These are phyloP conservation scores for Brotula barbata DNA, from an alignment of 2,797 vertebrate species.

Conservation along the genomic window DNA sequence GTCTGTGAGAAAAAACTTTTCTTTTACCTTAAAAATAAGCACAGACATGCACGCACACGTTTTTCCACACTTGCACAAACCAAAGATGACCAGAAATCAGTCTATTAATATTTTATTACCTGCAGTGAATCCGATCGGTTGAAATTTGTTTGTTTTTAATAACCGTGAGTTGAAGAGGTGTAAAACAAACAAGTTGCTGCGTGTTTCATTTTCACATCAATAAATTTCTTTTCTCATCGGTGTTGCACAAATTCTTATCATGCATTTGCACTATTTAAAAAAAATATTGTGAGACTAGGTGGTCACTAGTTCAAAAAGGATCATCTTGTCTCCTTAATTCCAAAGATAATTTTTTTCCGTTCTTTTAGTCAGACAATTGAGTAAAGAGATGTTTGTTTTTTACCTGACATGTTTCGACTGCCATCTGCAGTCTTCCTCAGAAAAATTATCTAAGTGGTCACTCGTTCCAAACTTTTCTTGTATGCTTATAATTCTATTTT, in stretches of 20 bases:
- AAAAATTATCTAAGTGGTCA: no score
- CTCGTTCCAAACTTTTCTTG: no score
- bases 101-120: not conserved
- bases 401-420: no score
- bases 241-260: not conserved
- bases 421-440: no score
- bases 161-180: not conserved
- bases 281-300: no score
- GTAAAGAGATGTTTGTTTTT: no score
- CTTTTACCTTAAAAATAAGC: slow-evolving; percentile 24
- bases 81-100: slow-evolving; percentile 24
- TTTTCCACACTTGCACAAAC: slow-evolving; percentile 26
- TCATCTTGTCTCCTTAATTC: no score
- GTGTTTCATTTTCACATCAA: slow-evolving; percentile 29
- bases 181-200: slow-evolving; percentile 13
- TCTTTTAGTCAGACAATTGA: no score
- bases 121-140: slow-evolving; percentile 2
- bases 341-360: no score
- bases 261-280: no score
- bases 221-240: slow-evolving; percentile 24
- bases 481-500: no score
- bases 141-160: not conserved
- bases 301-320: no score
- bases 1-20: not conserved
- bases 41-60: slow-evolving; percentile 23